These are phyloP conservation scores for Brachypodius melanocephalos DNA, from an alignment of 2,113 vertebrate species.

Conservation along the genomic window DNA sequence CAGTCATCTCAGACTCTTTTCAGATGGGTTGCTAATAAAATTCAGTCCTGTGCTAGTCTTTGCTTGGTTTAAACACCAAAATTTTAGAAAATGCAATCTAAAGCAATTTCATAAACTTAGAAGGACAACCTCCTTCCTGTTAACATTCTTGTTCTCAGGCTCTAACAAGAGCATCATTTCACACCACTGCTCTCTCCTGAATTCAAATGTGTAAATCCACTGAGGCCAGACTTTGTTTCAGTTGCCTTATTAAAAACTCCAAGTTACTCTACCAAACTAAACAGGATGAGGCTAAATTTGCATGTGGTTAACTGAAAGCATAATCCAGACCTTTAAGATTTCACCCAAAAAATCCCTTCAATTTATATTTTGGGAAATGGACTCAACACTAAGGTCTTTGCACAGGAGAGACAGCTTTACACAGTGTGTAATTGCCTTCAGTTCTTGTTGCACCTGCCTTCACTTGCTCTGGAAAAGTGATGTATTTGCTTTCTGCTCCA, in stretches of 20 bases:
- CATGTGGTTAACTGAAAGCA: background rate
- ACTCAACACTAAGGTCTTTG: background rate
- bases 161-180: background rate
- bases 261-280: background rate
- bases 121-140: background rate
- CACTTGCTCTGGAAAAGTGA: background rate
- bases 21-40: background rate
- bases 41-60: background rate
- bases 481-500: conserved; percentile 14
- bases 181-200: background rate
- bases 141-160: background rate
- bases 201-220: background rate
- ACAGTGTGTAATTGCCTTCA: background rate
- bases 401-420: background rate
- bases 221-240: background rate
- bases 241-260: background rate
- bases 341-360: background rate
- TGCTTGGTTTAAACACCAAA: background rate
- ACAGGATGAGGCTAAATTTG: background rate
- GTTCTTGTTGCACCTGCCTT: background rate
- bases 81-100: background rate
- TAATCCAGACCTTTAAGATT: background rate
- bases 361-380: background rate
- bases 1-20: background rate
- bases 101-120: background rate